Base-by-base conservation (phyloP, 2,888 invertebrate species). In the Coenonympha glycerion region DNA sequence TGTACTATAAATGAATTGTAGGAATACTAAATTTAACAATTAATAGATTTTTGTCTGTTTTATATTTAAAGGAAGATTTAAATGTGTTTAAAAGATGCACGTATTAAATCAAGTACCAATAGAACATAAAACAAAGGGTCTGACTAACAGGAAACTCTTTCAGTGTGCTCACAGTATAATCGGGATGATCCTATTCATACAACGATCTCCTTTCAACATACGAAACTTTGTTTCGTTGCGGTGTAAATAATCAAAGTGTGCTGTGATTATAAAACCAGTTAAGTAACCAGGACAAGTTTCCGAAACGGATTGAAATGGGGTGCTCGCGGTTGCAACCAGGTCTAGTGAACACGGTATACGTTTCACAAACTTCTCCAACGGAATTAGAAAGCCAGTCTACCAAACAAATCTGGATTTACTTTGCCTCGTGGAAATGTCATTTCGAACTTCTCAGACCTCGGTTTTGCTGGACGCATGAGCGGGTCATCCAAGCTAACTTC, bases 351-450 rank as follows among this genome's bases (percentile, higher is more conserved):
- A 85, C 77, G 76, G 78, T 77, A 84, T 84, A 82, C 84, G 80
- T 86, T 86, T 85, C 79, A 85, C 76, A 79, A 85, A 86, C 79
- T 86, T 86, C 78, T 72, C 67, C 64, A 66, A 61, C 63, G 69
- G 79, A 85, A 85, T 86, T 86, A 86, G 83, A 79, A 84, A 87
- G 85, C 83, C 86, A 84, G 76, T 80, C 75, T 59, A 57, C 62
- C 65, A 66, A 67, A 78, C 82, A 82, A 82, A 85, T 85, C 80
- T 76, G 84, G 80, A 79, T 81, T 85, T 80, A 76, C 74, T 76
- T 70, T 66, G 68, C 66, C 65, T 66, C 68, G 73, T 79, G 80
- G 61, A 73, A 81, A 76, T 83, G 81, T 79, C 81, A 78, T 79
- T 84, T 80, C 77, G 71, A 82, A 78, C 68, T 76, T 75, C 57